A percentile compares a stretch with the other conserved stretches of the same genome.
Conservation (phyloP, 2,113 vertebrate genomes). For the Poeciliopsis prolifica region DNA sequence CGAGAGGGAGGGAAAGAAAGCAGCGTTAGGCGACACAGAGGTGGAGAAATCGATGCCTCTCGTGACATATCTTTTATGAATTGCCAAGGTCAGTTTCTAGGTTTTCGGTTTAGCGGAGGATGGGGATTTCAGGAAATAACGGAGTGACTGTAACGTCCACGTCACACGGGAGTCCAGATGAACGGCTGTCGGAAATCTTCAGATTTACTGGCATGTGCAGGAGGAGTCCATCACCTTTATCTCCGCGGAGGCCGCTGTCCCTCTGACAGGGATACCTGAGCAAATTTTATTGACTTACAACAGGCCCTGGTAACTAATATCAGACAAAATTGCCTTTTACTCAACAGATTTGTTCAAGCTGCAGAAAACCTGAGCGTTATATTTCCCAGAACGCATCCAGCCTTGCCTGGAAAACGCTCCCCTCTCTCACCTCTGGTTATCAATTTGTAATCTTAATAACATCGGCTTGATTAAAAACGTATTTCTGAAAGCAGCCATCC, state of each 20-base stretch:
- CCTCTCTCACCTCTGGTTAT: background rate
- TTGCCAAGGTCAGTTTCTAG: conserved; percentile 46
- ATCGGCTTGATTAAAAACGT: conserved; percentile 24
- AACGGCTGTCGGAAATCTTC: conserved; percentile 26
- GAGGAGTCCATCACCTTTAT: conserved; percentile 24
- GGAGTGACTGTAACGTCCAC: conserved; percentile 6
- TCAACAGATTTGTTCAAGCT: background rate
- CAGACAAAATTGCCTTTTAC: background rate
- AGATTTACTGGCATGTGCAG: background rate
- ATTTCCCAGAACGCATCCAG: conserved; percentile 7
- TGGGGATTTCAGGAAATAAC: conserved; percentile 32
- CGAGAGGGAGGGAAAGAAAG: conserved; percentile 28
- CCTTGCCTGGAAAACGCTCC: background rate
- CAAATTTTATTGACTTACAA: background rate
- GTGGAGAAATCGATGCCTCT: conserved; percentile 57
- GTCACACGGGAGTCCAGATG: conserved; percentile 4
- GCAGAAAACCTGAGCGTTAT: background rate
- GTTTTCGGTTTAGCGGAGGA: conserved; percentile 38
- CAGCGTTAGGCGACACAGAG: conserved; percentile 37
- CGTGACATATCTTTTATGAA: conserved; percentile 53
- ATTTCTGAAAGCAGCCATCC: background rate
- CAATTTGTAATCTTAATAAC: conserved; percentile 3
- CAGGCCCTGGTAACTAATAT: background rate
- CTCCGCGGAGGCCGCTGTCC: background rate
- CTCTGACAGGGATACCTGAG: background rate